phyloP scores from a whole-genome alignment of 2,888 invertebrate species.

The Brachylomia viminalis region DNA sequence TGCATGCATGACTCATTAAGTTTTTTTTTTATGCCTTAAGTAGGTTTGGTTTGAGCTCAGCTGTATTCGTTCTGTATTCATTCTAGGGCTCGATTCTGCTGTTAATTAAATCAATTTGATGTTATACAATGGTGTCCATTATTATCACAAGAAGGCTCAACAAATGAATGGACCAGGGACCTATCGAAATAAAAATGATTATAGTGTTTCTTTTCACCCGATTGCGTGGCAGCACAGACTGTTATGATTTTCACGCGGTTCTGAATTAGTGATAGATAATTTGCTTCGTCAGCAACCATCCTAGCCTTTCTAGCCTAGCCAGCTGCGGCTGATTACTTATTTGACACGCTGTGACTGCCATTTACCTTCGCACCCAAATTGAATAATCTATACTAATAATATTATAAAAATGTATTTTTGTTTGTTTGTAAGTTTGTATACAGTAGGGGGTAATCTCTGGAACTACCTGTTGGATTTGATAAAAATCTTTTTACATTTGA shows the following conservation, averaged over 20 bases:
- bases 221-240: not conserved
- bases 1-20: not conserved
- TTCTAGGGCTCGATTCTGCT: not conserved
- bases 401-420: too few relatives aligned
- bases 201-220: not conserved
- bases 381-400: too few relatives aligned
- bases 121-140: not conserved
- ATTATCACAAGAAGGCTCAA: not conserved
- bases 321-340: not conserved
- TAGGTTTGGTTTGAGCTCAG: not conserved
- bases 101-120: not conserved
- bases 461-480: too few relatives aligned
- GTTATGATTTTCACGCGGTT: not conserved
- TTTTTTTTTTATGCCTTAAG: not conserved
- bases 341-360: conserved; percentile 1
- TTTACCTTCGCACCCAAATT: conserved; percentile 10
- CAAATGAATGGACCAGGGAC: not conserved
- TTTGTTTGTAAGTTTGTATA: too few relatives aligned
- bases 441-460: too few relatives aligned
- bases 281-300: not conserved
- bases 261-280: not conserved
- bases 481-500: too few relatives aligned
- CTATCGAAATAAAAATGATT: not conserved
- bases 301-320: not conserved
- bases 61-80: not conserved